Evolutionary conservation across 2,113 vertebrate species (phyloP), one percentile per base, ranked within the genome.

Genomic region (Colaptes auratus): DNA sequence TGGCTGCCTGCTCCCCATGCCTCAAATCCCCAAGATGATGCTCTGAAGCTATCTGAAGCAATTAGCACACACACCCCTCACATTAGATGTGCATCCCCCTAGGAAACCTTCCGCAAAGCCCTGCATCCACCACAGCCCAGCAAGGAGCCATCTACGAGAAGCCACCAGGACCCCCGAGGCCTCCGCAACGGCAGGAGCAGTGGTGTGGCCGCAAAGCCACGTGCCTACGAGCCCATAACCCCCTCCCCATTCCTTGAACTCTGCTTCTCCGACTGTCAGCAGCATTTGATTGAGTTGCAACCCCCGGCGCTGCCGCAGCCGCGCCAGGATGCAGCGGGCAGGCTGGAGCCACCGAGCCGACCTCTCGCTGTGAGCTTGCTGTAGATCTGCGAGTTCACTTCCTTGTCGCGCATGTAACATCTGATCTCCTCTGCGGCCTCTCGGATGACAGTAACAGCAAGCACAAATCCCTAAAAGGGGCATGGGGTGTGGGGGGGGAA

Each of bases 301-400:
- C 63, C 83, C 82, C 50, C 27, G 21, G 24, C 20, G 76, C 79
- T 93, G 84, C 13, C 23, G 65, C 82, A 30, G 65, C 86, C n/a
- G 10, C 6, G 75, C 81, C 86, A 60, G 93, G 87, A 86, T 52
- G 67, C 58, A 71, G 78, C 56, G 69, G 89, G 42, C 55, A 42
- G 36, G 30, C 63, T 15, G 24, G 90, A 87, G 91, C 91, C 89
- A 3, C 55, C 19, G 82, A 65, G 81, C 98, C 97, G 83, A 99
- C 99, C 99, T 99, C 99, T 98, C 6, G 97, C 98, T 46, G 98
- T 99, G 82, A 99, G 99, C 92, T 99, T 99, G 98, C 99, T 99
- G 98, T 99, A 99, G 97, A 99, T 99, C 98, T 99, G 99, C 50
- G 99, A 99, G 98, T 99, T 99, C 73, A 99, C 98, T 86, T 99